Conservation (phyloP, 30 jellyfish, hydroid and myxozoan genomes). For the Hydractinia echinata region DNA sequence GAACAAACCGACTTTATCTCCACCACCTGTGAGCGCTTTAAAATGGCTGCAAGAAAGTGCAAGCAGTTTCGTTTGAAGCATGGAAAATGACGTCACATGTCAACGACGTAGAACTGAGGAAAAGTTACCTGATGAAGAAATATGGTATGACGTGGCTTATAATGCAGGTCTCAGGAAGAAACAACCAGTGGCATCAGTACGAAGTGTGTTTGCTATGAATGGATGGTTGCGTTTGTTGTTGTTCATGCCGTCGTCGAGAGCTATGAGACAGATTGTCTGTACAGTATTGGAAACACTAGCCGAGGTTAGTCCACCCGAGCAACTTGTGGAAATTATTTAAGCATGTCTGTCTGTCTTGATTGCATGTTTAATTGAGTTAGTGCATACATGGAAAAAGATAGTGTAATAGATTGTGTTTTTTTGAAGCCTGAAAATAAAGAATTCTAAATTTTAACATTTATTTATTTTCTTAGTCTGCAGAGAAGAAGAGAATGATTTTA, state of each 20-base stretch:
- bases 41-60: conserved; percentile 9
- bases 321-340: no score
- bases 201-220: conserved; percentile 18
- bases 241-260: conserved; percentile 79
- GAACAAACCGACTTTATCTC: conserved; percentile 6
- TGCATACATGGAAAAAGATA: no score
- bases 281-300: conserved; percentile 58
- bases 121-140: conserved; percentile 40
- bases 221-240: conserved; percentile 72
- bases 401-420: no score
- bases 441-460: background rate
- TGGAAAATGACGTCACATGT: conserved; percentile 60
- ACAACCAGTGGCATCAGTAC: conserved; percentile 4
- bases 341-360: no score
- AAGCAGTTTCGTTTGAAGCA: conserved; percentile 15
- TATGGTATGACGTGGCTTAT: conserved; percentile 58
- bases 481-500: conserved; percentile 50
- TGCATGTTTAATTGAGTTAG: no score
- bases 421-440: no score
- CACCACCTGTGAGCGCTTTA: background rate
- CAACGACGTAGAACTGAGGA: conserved; percentile 32
- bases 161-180: conserved; percentile 25
- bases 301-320: conserved; percentile 31
- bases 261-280: conserved; percentile 76
- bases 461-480: conserved; percentile 38